Percentiles rank a stretch among this genome's conserved stretches.
Conservation (phyloP, 2,888 invertebrate species). For the Hirtodrosophila histrioides region DNA sequence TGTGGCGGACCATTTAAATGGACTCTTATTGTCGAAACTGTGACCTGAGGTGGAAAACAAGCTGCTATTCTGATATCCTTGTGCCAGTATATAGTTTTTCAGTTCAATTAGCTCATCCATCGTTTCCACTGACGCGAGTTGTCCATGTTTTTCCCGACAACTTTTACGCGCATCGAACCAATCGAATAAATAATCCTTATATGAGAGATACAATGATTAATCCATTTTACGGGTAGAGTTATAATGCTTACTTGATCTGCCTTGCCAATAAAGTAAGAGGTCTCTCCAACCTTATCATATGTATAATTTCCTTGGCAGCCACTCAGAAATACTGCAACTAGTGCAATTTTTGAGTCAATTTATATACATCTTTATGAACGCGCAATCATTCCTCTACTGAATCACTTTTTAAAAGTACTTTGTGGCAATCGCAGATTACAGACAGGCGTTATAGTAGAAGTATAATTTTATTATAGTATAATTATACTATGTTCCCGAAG, state of each 20-base stretch:
- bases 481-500: no score
- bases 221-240: no score
- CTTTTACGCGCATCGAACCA: conserved; percentile 42
- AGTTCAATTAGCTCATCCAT: conserved; percentile 18
- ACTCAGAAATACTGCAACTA: background rate
- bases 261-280: conserved; percentile 32
- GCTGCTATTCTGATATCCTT: conserved; percentile 44
- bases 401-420: no score
- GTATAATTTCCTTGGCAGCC: background rate
- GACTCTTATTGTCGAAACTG: conserved; percentile 18
- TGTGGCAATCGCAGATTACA: no score
- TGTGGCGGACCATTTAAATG: conserved; percentile 34
- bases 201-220: no score
- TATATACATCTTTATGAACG: no score
- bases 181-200: conserved; percentile 9
- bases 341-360: no score
- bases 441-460: no score
- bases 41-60: conserved; percentile 51
- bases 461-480: no score
- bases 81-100: conserved; percentile 20
- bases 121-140: conserved; percentile 40
- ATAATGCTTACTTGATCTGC: conserved; percentile 27
- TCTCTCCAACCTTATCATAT: conserved; percentile 12
- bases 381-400: no score
- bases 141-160: conserved; percentile 26